Evolutionary conservation across 2,113 vertebrate species (phyloP).

Genomic region (Ariopsis seemanni): DNA sequence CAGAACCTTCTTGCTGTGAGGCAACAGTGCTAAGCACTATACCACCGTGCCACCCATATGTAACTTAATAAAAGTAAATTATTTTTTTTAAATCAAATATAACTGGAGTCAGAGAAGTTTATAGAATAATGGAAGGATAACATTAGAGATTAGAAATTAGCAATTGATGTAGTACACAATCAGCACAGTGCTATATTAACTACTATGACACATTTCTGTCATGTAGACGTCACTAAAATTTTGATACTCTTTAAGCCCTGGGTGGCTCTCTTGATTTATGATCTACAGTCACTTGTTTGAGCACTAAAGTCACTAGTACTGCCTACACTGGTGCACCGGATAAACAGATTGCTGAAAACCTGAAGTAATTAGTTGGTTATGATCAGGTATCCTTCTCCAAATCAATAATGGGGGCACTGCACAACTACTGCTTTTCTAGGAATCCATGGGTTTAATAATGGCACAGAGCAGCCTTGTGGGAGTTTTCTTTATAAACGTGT

Average conservation of each 20-base stretch:
- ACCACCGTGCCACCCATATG: too few species aligned
- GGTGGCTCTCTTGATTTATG: background rate
- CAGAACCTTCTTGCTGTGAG: too few species aligned
- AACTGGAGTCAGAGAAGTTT: too few species aligned
- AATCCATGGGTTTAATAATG: background rate
- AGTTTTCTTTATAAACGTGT: slow-evolving; percentile 46
- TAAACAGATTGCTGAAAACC: background rate
- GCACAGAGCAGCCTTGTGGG: slow-evolving; percentile 42
- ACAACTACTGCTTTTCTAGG: background rate
- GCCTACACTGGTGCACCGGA: background rate
- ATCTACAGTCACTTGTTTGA: background rate
- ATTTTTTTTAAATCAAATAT: too few species aligned
- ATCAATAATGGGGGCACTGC: background rate
- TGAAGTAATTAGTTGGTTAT: background rate
- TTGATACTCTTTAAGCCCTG: background rate
- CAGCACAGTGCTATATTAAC: too few species aligned
- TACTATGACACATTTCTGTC: background rate
- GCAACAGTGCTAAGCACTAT: too few species aligned
- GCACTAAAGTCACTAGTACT: background rate
- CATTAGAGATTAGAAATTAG: too few species aligned
- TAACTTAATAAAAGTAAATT: too few species aligned
- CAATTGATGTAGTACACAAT: too few species aligned
- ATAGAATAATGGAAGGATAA: too few species aligned
- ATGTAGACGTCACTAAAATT: background rate
- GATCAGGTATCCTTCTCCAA: background rate